Conservation (phyloP, 2,113 vertebrate species). For the Aplodontia rufa region DNA sequence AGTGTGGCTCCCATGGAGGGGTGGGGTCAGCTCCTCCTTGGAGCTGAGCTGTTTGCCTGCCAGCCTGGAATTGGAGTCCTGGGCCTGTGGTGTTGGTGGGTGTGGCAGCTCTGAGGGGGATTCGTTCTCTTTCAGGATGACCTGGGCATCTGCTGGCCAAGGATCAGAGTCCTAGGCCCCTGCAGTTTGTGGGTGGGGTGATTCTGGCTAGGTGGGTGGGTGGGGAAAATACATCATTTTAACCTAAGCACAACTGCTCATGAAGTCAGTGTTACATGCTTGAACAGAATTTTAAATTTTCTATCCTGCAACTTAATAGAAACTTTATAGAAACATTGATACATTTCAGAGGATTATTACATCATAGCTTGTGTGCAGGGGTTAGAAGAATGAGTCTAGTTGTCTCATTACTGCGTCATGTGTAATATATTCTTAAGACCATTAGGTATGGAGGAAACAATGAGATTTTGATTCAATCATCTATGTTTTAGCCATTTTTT, state of each 20-base stretch:
- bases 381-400: background rate
- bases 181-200: no score
- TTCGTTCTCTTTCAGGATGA: no score
- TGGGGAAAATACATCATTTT: no score
- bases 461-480: constrained; percentile 18
- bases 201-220: no score
- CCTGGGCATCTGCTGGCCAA: no score
- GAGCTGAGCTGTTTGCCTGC: no score
- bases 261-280: background rate
- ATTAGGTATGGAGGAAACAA: background rate
- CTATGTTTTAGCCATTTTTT: background rate
- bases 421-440: background rate
- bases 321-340: background rate
- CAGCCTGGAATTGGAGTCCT: no score
- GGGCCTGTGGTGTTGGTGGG: no score
- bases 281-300: constrained; percentile 29
- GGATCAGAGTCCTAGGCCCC: no score
- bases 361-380: background rate
- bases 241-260: background rate
- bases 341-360: background rate
- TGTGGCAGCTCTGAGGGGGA: no score
- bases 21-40: no score
- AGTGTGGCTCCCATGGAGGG: no score
- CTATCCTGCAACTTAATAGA: background rate
- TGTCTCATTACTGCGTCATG: background rate